Evolutionary conservation across 1,140 invertebrate species (phyloP), one percentile per base, ranked within the genome.

Genomic region (Belonocnema kinseyi): DNA sequence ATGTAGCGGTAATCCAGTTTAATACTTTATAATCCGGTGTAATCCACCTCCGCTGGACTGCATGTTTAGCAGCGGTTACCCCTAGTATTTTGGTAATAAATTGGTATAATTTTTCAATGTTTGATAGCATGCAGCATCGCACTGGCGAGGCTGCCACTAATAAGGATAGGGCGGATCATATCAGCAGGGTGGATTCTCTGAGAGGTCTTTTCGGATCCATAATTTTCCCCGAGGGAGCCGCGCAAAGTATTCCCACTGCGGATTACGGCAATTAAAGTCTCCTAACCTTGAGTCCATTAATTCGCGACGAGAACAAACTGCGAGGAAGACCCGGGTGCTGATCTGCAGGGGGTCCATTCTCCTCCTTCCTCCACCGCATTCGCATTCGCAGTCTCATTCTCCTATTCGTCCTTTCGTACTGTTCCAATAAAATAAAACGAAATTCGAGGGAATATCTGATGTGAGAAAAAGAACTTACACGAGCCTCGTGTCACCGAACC

Each of bases 241-340:
- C 66, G 78, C 71, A 83, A 33, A 80, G 80, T 80, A 72, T 52
- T 61, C 70, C 72, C 74, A 26, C 71, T 72, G 75, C 54, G 74
- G 78, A 84, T 82, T 83, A 75, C 75, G 80, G 85, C 87, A 88
- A 88, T 88, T 88, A 88, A 87, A 88, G 83, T 84, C 84, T 83
- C 80, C 73, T 80, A 53, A 80, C 77, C 72, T 70, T 50, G 56
- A 21, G 33, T 84, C 80, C 83, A 88, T 88, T 88, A 88, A 88
- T 88, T 84, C 79, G 78, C 78, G 73, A 80, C 77, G 82, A 40
- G 77, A 77, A 79, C 21, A 73, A 66, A 76, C 61, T 40, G 61
- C 46, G 61, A 78, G 73, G 61, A 56, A 56, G 33, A 72, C 58
- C 50, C 61, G 74, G 79, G 71, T 78, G 81, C 53, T 53, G 78